phyloP scores from a whole-genome alignment of 2,888 invertebrate genomes.

The Phragmatobia fuliginosa region DNA sequence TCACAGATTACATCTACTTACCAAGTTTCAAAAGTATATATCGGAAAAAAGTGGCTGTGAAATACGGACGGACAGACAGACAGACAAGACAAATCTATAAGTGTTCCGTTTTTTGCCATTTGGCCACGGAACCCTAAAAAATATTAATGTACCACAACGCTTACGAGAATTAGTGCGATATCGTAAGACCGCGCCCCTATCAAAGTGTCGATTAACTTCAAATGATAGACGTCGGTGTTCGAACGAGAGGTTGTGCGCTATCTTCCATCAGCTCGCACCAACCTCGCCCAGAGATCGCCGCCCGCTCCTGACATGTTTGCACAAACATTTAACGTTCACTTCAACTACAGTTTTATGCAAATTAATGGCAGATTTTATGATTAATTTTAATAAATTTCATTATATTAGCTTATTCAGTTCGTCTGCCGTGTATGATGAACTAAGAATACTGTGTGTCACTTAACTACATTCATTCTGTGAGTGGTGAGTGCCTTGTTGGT shows the following conservation, averaged over 20 bases:
- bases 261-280: conserved; percentile 1
- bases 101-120: too few species aligned
- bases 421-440: too few species aligned
- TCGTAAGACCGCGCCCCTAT: neutral
- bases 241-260: neutral
- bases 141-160: neutral
- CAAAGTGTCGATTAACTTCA: neutral
- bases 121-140: too few species aligned
- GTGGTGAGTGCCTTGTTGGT: too few species aligned
- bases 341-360: neutral
- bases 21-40: too few species aligned
- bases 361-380: neutral
- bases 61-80: too few species aligned
- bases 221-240: neutral
- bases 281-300: neutral
- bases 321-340: neutral
- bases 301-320: neutral
- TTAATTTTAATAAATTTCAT: neutral
- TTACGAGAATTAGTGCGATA: neutral
- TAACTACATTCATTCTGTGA: too few species aligned
- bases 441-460: too few species aligned
- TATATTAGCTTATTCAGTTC: too few species aligned
- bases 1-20: too few species aligned
- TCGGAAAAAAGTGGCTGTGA: too few species aligned
- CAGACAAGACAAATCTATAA: too few species aligned